Percentiles rank a stretch among this genome's conserved stretches.
phyloP scores from a whole-genome alignment of 2,797 vertebrate species.

The Oreochromis grahami region DNA sequence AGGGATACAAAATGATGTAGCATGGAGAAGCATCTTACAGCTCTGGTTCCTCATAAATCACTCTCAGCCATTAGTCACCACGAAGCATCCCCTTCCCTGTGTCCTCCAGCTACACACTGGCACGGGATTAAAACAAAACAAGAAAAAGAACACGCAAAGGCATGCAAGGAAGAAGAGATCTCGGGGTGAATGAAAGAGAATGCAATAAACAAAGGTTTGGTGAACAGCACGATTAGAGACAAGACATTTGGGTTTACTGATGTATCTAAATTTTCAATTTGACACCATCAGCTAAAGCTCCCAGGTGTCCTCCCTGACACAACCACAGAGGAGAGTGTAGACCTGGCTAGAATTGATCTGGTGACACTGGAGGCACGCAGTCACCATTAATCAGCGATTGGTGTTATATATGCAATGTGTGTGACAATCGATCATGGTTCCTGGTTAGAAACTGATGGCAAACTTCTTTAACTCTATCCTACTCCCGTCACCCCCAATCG shows the following conservation, averaged over 20 bases:
- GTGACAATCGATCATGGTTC: not conserved
- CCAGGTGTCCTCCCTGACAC: not conserved
- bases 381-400: not conserved
- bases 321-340: not conserved
- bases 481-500: not conserved
- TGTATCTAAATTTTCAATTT: not conserved
- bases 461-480: not conserved
- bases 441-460: not conserved
- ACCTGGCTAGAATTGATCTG: not conserved
- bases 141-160: not conserved
- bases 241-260: not conserved
- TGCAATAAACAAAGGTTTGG: not conserved
- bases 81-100: not conserved
- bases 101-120: conserved; percentile 22
- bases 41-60: conserved; percentile 59
- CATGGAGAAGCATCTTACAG: conserved; percentile 22
- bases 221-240: not conserved
- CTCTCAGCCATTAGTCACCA: conserved; percentile 56
- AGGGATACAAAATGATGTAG: conserved; percentile 61
- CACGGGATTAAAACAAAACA: not conserved
- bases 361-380: not conserved
- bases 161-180: not conserved
- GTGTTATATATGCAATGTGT: not conserved
- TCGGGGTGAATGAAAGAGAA: not conserved
- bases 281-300: not conserved